These are phyloP conservation scores for Scaptomyza reducta DNA, from an alignment of 2,888 invertebrate species.

Conservation along the genomic window DNA sequence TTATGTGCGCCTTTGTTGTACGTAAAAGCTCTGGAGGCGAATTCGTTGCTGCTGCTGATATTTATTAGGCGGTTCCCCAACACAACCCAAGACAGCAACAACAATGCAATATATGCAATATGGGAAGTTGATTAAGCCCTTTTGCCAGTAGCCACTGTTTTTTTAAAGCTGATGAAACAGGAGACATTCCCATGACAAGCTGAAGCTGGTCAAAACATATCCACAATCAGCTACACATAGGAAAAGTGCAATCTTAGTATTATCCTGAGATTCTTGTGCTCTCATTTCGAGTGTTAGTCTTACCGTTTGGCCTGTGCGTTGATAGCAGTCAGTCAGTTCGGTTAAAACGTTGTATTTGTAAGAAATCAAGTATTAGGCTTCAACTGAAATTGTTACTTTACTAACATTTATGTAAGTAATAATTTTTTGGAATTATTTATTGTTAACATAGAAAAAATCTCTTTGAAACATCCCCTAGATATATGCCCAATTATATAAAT, in stretches of 20 bases:
- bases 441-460: too few relatives aligned
- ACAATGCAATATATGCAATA: constrained; percentile 37
- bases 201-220: background rate
- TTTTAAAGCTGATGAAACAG: background rate
- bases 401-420: too few relatives aligned
- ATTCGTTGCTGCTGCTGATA: constrained; percentile 31
- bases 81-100: constrained; percentile 4
- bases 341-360: background rate
- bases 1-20: constrained; percentile 71
- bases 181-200: background rate
- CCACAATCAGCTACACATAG: too few relatives aligned
- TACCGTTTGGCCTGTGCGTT: background rate
- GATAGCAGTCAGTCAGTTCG: background rate
- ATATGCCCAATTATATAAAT: background rate
- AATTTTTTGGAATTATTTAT: too few relatives aligned
- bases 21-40: constrained; percentile 24
- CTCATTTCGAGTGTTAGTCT: too few relatives aligned
- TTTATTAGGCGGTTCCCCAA: constrained; percentile 52
- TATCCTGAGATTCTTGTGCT: too few relatives aligned
- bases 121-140: constrained; percentile 48
- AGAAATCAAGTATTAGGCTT: too few relatives aligned
- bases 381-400: too few relatives aligned
- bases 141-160: constrained; percentile 39
- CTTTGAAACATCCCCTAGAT: too few relatives aligned
- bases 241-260: too few relatives aligned